These are phyloP conservation scores for Eremobia ochroleuca DNA, from an alignment of 2,888 invertebrate genomes.

Conservation along the genomic window DNA sequence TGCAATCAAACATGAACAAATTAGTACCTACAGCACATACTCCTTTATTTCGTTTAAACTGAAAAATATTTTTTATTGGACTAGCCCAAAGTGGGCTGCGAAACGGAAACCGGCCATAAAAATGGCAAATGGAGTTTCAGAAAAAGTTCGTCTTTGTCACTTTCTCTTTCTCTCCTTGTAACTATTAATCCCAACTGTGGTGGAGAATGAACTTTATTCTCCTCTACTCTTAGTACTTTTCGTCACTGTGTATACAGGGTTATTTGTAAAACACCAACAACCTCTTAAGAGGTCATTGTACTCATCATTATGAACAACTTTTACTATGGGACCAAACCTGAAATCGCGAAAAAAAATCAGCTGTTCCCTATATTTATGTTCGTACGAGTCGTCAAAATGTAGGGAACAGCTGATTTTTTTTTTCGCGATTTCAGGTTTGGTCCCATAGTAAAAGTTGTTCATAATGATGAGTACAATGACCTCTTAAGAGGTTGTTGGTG, in stretches of 20 bases:
- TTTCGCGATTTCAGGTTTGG: too few relatives aligned
- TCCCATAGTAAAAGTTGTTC: too few relatives aligned
- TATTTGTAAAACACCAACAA: too few relatives aligned
- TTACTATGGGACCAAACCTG: too few relatives aligned
- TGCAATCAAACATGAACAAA: conserved; percentile 64
- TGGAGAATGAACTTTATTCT: not conserved
- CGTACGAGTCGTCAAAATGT: too few relatives aligned
- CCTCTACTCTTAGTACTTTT: not conserved
- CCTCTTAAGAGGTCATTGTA: too few relatives aligned
- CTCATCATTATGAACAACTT: too few relatives aligned
- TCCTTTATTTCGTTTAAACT: not conserved
- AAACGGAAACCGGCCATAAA: not conserved
- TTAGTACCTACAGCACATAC: not conserved
- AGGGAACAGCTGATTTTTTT: too few relatives aligned
- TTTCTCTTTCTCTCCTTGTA: not conserved
- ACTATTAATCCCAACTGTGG: not conserved
- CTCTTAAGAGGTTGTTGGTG: too few relatives aligned
- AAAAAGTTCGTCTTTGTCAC: not conserved
- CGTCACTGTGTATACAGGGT: not conserved
- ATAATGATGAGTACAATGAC: too few relatives aligned
- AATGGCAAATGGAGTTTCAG: not conserved
- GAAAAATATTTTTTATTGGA: not conserved
- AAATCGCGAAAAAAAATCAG: too few relatives aligned
- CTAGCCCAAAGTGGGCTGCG: not conserved
- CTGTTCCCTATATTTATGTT: too few relatives aligned